Base-by-base conservation (phyloP, 2,797 vertebrate genomes). In the Sphenopsis melanotis region DNA sequence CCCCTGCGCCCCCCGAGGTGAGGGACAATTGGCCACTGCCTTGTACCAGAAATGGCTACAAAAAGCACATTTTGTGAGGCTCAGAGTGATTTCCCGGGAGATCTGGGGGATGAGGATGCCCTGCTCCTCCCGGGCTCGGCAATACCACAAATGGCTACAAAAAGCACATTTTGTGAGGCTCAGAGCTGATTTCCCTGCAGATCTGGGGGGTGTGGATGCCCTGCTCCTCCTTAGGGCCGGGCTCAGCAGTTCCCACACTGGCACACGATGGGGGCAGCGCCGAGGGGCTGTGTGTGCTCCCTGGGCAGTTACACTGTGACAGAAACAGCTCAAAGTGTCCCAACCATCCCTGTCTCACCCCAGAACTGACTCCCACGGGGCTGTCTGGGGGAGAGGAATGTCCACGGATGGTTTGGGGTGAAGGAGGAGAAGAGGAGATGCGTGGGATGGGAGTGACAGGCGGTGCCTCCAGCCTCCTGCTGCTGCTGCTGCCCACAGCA, bases 261-360 rank as follows among this genome's bases (percentile, higher is more conserved):
- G 12, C 32, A 20, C 11, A 5, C 3, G 2, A 26, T 11, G 37
- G 21, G 46, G 1, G 15, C 74, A 32, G 34, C 5, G 27, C n/a
- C 3, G 23, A 7, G 65, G 36, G 18, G 19, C n/a, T 30, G 18
- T 30, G 3, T 3, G 4, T 18, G 14, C n/a, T 69, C 14, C 27
- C 0, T 27, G 12, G 13, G 34, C 22, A 23, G 10, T 53, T 47
- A 60, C 60, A 37, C 6, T 41, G 41, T 37, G 5, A 37, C 55
- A 6, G 55, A 44, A 65, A 29, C 1, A 32, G 37, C 15, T 23
- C 42, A 2, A 15, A 50, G 56, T 13, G 47, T 37, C 81, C 53
- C 3, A 0, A 17, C 8, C 1, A 3, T 4, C 2, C 52, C 26
- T 9, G 55, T 27, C 42, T 19, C 83, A 2, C 6, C 47, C 36